A percentile compares a stretch with the other conserved stretches of the same genome.
Conservation (phyloP, 2,113 vertebrate species). For the Myrmecophaga tridactyla region DNA sequence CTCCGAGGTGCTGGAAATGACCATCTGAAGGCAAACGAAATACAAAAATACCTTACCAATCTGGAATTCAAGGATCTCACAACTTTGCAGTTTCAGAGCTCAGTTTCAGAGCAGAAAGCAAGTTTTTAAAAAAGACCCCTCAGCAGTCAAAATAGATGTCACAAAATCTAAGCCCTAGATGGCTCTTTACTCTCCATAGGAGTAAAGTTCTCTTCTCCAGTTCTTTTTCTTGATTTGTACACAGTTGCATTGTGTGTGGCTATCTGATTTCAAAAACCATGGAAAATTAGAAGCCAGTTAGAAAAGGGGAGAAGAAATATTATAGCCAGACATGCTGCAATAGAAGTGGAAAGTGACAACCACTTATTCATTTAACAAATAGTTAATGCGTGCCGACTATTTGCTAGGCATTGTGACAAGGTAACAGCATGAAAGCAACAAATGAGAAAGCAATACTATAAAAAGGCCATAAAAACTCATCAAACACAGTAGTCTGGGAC, state of each 20-base stretch:
- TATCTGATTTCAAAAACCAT: background rate
- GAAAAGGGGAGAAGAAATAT: background rate
- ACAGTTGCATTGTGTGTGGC: background rate
- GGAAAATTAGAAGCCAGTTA: background rate
- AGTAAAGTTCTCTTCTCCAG: background rate
- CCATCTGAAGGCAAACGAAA: conserved; percentile 3
- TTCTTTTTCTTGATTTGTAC: background rate
- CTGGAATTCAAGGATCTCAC: background rate
- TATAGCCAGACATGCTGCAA: background rate
- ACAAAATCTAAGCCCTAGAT: background rate
- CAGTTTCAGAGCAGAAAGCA: background rate
- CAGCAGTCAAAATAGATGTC: background rate
- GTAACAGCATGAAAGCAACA: background rate
- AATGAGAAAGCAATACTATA: background rate
- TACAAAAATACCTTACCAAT: background rate
- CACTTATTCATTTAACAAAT: conserved; percentile 47
- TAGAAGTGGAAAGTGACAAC: background rate
- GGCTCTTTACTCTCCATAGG: background rate
- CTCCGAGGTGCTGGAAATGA: conserved; percentile 22
- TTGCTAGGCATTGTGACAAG: conserved; percentile 19
- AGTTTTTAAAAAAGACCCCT: background rate
- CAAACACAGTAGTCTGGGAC: background rate
- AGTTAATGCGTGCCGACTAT: conserved; percentile 53
- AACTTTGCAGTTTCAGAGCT: background rate
- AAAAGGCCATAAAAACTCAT: background rate